Conservation (phyloP, 2,888 invertebrate genomes). For the Euspilapteryx auroguttella region DNA sequence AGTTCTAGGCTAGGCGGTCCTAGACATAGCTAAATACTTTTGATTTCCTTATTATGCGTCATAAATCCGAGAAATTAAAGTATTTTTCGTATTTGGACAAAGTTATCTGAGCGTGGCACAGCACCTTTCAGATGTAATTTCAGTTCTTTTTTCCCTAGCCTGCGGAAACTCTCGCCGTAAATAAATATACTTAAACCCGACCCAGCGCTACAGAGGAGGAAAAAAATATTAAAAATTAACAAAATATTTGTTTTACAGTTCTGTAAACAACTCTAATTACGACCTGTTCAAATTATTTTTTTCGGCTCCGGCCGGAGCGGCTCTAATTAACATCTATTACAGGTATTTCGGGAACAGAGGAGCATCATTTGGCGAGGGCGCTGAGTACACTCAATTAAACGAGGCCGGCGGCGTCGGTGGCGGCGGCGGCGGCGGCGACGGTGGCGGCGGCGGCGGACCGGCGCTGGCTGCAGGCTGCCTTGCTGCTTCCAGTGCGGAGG, state of each 20-base stretch:
- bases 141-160: too few relatives aligned
- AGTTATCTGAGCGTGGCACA: too few relatives aligned
- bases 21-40: too few relatives aligned
- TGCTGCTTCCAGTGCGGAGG: too few relatives aligned
- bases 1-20: too few relatives aligned
- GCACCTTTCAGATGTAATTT: conserved; percentile 46
- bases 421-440: conserved; percentile 5
- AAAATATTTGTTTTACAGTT: conserved; percentile 59
- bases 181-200: conserved; percentile 58
- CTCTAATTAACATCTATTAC: conserved; percentile 59
- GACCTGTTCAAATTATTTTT: conserved; percentile 58
- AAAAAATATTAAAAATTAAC: conserved; percentile 53
- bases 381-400: conserved; percentile 58
- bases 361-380: conserved; percentile 53
- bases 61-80: too few relatives aligned
- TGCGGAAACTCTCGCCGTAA: conserved; percentile 35
- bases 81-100: too few relatives aligned
- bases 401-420: conserved; percentile 13
- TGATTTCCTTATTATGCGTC: too few relatives aligned
- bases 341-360: conserved; percentile 52
- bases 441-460: conserved; percentile 6
- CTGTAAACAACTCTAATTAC: conserved; percentile 60
- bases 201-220: conserved; percentile 32
- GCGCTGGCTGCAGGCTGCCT: too few relatives aligned
- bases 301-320: conserved; percentile 32